These are phyloP conservation scores for Latrodectus elegans DNA, from an alignment of 2,888 invertebrate genomes.

Conservation along the genomic window DNA sequence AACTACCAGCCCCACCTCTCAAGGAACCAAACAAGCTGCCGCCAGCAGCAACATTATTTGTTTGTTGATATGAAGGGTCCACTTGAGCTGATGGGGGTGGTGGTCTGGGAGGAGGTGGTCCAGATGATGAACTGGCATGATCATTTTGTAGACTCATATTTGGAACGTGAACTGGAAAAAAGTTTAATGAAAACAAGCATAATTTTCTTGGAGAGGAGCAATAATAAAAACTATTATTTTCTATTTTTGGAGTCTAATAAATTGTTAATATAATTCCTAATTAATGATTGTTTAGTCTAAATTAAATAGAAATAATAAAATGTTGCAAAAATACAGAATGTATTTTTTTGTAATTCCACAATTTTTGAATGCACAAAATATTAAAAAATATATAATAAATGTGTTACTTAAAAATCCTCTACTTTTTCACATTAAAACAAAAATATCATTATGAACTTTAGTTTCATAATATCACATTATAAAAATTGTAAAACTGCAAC, in stretches of 20 bases:
- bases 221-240: too few relatives aligned
- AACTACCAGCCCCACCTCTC: slow-evolving; percentile 92
- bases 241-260: too few relatives aligned
- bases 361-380: too few relatives aligned
- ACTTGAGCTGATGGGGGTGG: slow-evolving; percentile 49
- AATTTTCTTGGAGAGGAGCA: too few relatives aligned
- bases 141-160: slow-evolving; percentile 7
- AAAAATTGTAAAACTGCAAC: too few relatives aligned
- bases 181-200: neutral
- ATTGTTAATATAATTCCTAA: too few relatives aligned
- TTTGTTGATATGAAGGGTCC: slow-evolving; percentile 33
- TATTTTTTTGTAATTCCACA: too few relatives aligned
- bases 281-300: neutral
- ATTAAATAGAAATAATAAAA: neutral
- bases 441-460: too few relatives aligned
- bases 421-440: too few relatives aligned
- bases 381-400: too few relatives aligned
- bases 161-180: slow-evolving; percentile 26
- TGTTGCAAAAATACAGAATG: neutral
- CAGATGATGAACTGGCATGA: neutral
- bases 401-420: too few relatives aligned
- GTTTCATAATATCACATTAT: too few relatives aligned
- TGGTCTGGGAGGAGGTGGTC: slow-evolving; percentile 17
- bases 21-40: slow-evolving; percentile 78
- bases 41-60: slow-evolving; percentile 11